Conservation (phyloP, 2,113 vertebrate species). For the Protobothrops mucrosquamatus region DNA sequence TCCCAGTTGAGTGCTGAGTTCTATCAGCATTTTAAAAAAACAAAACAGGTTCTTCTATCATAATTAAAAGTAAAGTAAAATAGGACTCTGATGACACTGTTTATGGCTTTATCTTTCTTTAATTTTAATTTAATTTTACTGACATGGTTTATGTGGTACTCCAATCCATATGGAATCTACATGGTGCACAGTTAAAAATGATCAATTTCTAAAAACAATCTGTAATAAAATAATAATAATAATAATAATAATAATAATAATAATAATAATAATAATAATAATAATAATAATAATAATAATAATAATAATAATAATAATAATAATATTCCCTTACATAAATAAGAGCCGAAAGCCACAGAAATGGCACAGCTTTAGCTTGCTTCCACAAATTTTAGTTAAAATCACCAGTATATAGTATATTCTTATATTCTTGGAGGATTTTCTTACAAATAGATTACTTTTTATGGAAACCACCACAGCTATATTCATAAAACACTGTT, state of each 20-base stretch:
- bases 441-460: not conserved
- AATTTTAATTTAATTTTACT: not conserved
- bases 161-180: not conserved
- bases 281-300: not conserved
- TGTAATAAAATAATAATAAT: not conserved
- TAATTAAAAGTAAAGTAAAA: not conserved
- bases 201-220: not conserved
- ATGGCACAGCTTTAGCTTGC: not conserved
- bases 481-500: not conserved
- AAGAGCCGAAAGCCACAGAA: not conserved
- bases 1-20: conserved; percentile 11
- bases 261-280: too few relatives aligned
- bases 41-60: not conserved
- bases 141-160: not conserved
- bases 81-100: not conserved
- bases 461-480: not conserved
- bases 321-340: not conserved
- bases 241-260: too few relatives aligned
- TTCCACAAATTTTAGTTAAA: not conserved
- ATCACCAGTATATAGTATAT: not conserved
- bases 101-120: not conserved
- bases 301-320: not conserved
- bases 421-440: not conserved
- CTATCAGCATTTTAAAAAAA: not conserved
- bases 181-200: not conserved